Evolutionary conservation across 2,797 vertebrate species (phyloP), one percentile per base, ranked within the genome.

Genomic region (Sciaenops ocellatus): DNA sequence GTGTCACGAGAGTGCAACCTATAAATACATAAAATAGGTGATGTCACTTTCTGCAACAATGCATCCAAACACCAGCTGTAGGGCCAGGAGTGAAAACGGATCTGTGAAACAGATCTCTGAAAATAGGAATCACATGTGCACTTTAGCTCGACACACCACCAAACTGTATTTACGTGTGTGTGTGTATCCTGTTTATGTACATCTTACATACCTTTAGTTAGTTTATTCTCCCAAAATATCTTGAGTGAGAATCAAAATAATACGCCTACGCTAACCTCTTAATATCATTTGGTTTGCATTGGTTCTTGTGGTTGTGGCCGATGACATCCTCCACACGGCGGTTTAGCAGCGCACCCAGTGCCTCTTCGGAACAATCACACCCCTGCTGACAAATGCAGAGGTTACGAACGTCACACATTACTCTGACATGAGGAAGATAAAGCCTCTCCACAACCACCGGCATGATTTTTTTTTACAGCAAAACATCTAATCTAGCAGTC

Each of bases 11-110:
- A 89, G 84, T 81, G 82, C 80, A 71, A 89, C 90, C 82, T 86
- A 78, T 83, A 88, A 88, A 90, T 86, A 76, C 79, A 88, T 85
- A 69, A 92, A 93, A 91, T 73, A 73, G 50, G 65, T 88, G 84
- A 92, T 82, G 92, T 93, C 78, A 88, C 82, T 82, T 81, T 83
- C 71, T 73, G 73, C 80, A 77, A 76, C 85, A 80, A 77, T 74
- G 62, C 57, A 62, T 30, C 52, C 42, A 71, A 73, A 64, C 63
- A 57, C 76, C 92, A 93, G 89, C 90, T 90, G 86, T 26, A 34
- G 60, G 62, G 83, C 82, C 64, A 70, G 42, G 9, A 83, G 79
- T 59, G 56, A 73, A 82, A 72, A 80, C 34, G 51, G 60, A 86
- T 77, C 82, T 63, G 67, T 85, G 73, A 87, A 84, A 78, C 85